phyloP scores from a whole-genome alignment of 1,140 invertebrate species.

The Calliphora vicina region DNA sequence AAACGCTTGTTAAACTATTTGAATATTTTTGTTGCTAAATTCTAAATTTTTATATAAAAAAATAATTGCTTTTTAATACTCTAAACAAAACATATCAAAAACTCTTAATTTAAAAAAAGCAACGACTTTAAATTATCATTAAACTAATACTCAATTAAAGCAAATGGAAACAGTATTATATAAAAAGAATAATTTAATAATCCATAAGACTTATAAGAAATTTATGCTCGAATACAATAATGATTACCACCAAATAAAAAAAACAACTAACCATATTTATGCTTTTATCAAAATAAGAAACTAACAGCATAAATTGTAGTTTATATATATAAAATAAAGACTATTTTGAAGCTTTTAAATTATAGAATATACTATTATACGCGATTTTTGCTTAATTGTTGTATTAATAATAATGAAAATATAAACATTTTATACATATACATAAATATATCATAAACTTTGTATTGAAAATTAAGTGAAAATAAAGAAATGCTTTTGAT shows the following conservation, averaged over 20 bases:
- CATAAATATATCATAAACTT: not conserved
- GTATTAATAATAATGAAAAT: not conserved
- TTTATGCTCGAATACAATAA: constrained; percentile 2
- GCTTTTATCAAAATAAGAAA: not conserved
- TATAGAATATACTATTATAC: not conserved
- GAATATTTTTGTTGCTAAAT: constrained; percentile 10
- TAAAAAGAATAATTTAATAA: not conserved
- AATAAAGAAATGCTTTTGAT: not conserved
- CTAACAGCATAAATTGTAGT: not conserved
- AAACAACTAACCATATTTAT: not conserved
- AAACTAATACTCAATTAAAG: not conserved
- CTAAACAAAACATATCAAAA: constrained; percentile 27
- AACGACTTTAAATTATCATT: not conserved
- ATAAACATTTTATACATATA: constrained; percentile 14
- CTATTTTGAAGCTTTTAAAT: not conserved
- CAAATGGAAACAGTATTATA: not conserved
- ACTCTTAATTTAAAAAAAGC: not conserved
- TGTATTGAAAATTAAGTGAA: not conserved
- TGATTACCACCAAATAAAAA: not conserved
- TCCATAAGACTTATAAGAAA: not conserved
- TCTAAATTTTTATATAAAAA: not conserved
- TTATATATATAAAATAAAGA: not conserved
- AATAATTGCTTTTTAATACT: not conserved
- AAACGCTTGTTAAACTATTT: constrained; percentile 9
- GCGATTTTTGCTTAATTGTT: constrained; percentile 20